A percentile compares a stretch with the other conserved stretches of the same genome.
Evolutionary conservation across 2,113 vertebrate genomes (phyloP).

Genomic region (Nesogale talazaci): DNA sequence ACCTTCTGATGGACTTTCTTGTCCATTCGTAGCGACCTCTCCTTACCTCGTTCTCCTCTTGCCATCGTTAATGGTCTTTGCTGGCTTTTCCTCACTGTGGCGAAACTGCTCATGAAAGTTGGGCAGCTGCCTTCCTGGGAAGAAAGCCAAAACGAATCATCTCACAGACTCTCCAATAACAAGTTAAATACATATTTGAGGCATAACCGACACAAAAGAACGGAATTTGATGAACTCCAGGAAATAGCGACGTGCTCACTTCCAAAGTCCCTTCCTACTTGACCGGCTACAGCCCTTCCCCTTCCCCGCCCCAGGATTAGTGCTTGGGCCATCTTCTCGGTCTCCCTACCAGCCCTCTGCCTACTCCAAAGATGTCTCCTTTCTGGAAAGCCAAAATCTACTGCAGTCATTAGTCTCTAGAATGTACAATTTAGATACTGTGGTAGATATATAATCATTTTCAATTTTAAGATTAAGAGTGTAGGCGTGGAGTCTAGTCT

Average conservation of each 20-base stretch:
- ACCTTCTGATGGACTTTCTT: background rate
- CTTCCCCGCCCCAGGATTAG: background rate
- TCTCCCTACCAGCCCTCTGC: background rate
- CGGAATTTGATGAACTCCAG: conserved; percentile 14
- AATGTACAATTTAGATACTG: too few relatives aligned
- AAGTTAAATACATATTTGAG: conserved; percentile 37
- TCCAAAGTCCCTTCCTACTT: background rate
- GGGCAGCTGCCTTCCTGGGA: conserved; percentile 57
- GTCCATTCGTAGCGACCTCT: background rate
- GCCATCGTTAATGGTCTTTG: background rate
- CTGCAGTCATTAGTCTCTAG: too few relatives aligned
- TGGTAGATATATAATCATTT: too few relatives aligned
- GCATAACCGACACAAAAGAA: background rate
- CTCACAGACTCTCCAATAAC: conserved; percentile 55
- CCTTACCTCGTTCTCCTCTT: background rate
- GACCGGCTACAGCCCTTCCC: background rate
- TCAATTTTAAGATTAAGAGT: too few relatives aligned
- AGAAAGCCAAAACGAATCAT: conserved; percentile 64
- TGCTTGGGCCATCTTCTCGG: background rate
- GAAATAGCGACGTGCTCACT: background rate
- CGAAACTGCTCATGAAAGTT: background rate
- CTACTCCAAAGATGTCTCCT: background rate
- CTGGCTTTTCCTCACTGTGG: background rate
- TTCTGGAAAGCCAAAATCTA: too few relatives aligned
- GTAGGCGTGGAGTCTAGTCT: too few relatives aligned